These are phyloP conservation scores for Polypedilum pembai DNA, from an alignment of 1,140 invertebrate genomes.

Conservation along the genomic window DNA sequence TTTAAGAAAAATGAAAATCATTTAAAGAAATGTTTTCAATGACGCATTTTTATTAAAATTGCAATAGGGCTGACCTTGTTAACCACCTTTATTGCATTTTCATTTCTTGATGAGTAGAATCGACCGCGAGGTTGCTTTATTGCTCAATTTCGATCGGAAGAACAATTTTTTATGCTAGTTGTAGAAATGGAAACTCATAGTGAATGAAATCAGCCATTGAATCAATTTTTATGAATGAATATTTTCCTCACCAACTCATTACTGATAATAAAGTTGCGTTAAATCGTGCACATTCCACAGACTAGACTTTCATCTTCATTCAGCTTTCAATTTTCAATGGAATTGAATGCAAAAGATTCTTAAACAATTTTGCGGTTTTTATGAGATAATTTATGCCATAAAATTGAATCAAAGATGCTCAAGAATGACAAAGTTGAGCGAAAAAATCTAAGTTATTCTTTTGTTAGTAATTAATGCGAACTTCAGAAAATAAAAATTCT, in stretches of 20 bases:
- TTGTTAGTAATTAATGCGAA: background rate
- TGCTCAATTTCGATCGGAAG: background rate
- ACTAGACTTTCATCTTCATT: no score
- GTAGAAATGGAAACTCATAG: conserved; percentile 30
- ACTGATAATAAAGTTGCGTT: no score
- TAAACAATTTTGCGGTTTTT: no score
- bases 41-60: conserved; percentile 62
- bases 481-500: background rate
- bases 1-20: no score
- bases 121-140: conserved; percentile 58
- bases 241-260: background rate
- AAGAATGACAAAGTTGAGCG: no score
- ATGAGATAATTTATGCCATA: no score
- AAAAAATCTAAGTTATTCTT: background rate
- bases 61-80: conserved; percentile 64
- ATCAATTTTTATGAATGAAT: conserved; percentile 6
- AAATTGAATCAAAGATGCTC: no score
- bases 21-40: conserved; percentile 54
- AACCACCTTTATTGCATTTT: conserved; percentile 58
- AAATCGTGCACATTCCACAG: no score
- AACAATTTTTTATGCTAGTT: background rate
- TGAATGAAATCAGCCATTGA: background rate
- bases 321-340: no score
- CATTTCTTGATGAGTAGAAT: conserved; percentile 58
- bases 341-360: background rate